Evolutionary conservation across 2,888 invertebrate genomes (phyloP), one percentile per base, ranked within the genome.

Genomic region (Drosophila neonasuta): DNA sequence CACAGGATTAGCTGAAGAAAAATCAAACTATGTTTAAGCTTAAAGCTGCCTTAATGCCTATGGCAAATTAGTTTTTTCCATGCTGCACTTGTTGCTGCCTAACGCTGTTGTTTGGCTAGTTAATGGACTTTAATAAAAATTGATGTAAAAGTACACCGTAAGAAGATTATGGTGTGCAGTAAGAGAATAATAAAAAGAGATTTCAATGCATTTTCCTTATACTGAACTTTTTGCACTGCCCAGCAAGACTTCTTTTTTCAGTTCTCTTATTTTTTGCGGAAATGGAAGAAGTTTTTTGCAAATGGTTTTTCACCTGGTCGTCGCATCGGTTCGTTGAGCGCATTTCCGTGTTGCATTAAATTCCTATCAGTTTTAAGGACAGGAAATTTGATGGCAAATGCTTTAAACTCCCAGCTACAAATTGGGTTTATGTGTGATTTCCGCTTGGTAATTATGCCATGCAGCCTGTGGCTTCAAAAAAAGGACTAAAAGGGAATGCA

Each of bases 301-400:
- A 75, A 75, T 79, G 79, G 58, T 52, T 67, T 42, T 65, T 13
- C 29, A 36, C 34, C 36, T 60, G 63, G 60, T 49, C 34, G 20
- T 45, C 39, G 29, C 56, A 48, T 39, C 17, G 58, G 62, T 48
- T 65, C 73, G 75, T 74, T 73, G 63, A 73, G 75, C 68, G 75
- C 71, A 79, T 86, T 83, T 87, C 86, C 87, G 81, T 63, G 68
- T 76, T 70, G 68, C 73, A 76, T 87, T 81, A 76, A 86, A 79
- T 68, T 74, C 64, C 72, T 69, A 66, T 71, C 74, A 65, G 46
- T 68, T 48, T 57, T 68, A 51, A 50, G 20, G 8, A 55, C 86
- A 80, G 82, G 87, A 84, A 84, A 84, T 83, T 73, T 73, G 73
- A 77, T 73, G 77, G 55, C 54, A 77, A 79, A 57, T 83, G 65